Evolutionary conservation across 2,797 vertebrate genomes (phyloP).

Genomic region (Podargus strigoides): DNA sequence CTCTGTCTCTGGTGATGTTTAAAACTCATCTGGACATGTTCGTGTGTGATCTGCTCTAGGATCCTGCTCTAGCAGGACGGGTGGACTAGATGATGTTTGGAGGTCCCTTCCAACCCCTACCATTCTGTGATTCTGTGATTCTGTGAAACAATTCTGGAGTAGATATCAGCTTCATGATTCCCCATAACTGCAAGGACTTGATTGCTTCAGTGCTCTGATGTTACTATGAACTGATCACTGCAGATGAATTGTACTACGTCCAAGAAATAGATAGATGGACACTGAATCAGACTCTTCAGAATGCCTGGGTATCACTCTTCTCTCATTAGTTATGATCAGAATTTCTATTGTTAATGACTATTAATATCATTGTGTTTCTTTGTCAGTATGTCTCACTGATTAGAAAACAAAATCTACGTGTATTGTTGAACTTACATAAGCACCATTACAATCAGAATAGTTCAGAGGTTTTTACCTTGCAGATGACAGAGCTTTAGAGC

Average conservation of each 20-base stretch:
- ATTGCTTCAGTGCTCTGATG: neutral
- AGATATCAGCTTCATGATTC: neutral
- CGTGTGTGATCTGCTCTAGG: too few relatives aligned
- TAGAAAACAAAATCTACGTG: neutral
- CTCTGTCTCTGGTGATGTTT: too few relatives aligned
- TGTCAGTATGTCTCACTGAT: neutral
- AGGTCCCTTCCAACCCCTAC: too few relatives aligned
- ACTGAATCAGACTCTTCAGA: neutral
- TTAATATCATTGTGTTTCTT: neutral
- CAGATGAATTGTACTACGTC: neutral
- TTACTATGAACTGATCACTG: neutral
- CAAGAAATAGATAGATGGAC: neutral
- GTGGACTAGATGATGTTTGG: too few relatives aligned
- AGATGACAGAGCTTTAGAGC: neutral
- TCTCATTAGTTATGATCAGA: neutral
- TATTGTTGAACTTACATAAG: neutral
- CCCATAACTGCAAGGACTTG: neutral
- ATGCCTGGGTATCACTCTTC: neutral
- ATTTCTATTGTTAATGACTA: neutral
- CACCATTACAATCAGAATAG: neutral
- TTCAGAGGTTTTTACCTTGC: neutral
- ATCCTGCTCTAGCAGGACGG: too few relatives aligned
- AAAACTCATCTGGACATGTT: too few relatives aligned
- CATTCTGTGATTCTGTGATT: too few relatives aligned
- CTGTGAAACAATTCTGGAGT: neutral